Conservation (phyloP, 2,113 vertebrate species). For the Ramphastos sulfuratus region DNA sequence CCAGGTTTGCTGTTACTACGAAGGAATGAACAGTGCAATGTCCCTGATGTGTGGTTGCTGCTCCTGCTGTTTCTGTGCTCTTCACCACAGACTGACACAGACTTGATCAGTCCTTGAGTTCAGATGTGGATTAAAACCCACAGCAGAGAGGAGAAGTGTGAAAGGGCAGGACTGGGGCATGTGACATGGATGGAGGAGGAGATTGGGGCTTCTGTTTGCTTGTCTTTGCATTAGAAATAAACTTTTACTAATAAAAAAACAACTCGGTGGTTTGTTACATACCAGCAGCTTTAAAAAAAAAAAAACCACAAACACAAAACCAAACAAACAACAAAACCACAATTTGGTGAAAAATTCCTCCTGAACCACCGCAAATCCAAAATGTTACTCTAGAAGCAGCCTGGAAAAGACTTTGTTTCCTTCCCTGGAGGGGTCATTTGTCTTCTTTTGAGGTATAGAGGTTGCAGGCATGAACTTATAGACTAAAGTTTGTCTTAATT, state of each 20-base stretch:
- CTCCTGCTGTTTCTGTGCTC: not conserved
- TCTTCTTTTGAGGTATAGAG: conserved; percentile 74
- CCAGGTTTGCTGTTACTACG: not conserved
- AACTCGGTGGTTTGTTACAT: not conserved
- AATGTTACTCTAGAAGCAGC: conserved; percentile 64
- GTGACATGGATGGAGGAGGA: not conserved
- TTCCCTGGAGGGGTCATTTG: conserved; percentile 76
- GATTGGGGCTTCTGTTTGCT: not conserved
- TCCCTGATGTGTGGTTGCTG: not conserved
- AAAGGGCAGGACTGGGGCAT: not conserved
- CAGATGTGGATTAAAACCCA: not conserved
- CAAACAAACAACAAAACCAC: not conserved
- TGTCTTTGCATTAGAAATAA: conserved; percentile 16
- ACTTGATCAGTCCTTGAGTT: not conserved
- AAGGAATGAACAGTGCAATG: accelerated
- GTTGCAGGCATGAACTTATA: conserved; percentile 76
- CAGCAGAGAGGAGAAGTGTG: not conserved
- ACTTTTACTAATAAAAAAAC: not conserved
- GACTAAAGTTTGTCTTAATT: conserved; percentile 84
- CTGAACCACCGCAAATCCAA: conserved; percentile 45
- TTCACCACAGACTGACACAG: not conserved
- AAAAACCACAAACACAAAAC: not conserved
- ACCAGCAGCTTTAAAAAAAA: not conserved
- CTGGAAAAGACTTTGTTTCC: conserved; percentile 61
- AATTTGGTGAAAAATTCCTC: conserved; percentile 28